A percentile compares a stretch with the other conserved stretches of the same genome.
phyloP scores from a whole-genome alignment of 2,113 vertebrate species.

The Onychostoma macrolepis region DNA sequence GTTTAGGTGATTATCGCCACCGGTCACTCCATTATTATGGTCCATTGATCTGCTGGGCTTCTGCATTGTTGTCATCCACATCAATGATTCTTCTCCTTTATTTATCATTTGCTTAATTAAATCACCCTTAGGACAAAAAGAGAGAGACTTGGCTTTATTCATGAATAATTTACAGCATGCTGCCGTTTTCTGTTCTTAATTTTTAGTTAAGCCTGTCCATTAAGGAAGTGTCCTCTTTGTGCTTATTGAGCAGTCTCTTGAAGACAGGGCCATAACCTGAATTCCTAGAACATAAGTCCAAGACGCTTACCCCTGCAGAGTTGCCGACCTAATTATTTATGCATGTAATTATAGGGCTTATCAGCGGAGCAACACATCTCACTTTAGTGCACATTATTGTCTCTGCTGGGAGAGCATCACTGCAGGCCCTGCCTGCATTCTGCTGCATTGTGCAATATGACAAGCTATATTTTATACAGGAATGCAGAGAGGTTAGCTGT shows the following conservation, averaged over 20 bases:
- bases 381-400: slow-evolving; percentile 25
- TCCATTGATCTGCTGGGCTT: slow-evolving; percentile 50
- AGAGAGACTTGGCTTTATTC: slow-evolving; percentile 7
- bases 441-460: not conserved
- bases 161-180: slow-evolving; percentile 51
- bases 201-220: slow-evolving; percentile 25
- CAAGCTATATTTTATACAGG: not conserved
- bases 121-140: slow-evolving; percentile 13
- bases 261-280: slow-evolving; percentile 41
- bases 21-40: slow-evolving; percentile 51
- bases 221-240: slow-evolving; percentile 19
- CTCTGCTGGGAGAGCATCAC: not conserved
- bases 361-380: slow-evolving; percentile 36
- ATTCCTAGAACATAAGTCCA: slow-evolving; percentile 35
- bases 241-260: slow-evolving; percentile 38
- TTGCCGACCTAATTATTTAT: slow-evolving; percentile 51
- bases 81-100: slow-evolving; percentile 30
- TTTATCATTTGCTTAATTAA: slow-evolving; percentile 52
- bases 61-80: slow-evolving; percentile 49
- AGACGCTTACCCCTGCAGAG: slow-evolving; percentile 19
- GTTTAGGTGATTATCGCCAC: slow-evolving; percentile 58
- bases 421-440: not conserved
- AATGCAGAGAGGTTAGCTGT: not conserved
- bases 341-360: slow-evolving; percentile 51
- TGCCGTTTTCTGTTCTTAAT: not conserved